phyloP scores from a whole-genome alignment of 2,888 invertebrate genomes.

The Scaptomyza cyrtandrae region DNA sequence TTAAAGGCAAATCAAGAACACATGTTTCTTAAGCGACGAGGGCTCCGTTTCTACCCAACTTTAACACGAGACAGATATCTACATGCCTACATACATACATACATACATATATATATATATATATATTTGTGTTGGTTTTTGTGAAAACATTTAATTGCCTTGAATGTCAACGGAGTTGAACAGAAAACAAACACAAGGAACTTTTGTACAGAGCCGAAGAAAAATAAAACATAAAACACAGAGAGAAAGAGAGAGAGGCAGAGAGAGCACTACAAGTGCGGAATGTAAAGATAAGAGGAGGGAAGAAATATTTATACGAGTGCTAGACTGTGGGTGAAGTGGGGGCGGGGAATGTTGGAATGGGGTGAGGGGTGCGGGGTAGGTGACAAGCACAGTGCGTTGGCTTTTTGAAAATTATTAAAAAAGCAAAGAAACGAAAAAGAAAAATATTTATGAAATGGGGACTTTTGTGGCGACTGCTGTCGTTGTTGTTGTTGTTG shows the following conservation, averaged over 20 bases:
- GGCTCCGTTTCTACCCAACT: not conserved
- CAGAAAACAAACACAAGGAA: constrained; percentile 62
- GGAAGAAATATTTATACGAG: constrained; percentile 5
- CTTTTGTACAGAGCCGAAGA: constrained; percentile 30
- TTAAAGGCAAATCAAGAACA: constrained; percentile 72
- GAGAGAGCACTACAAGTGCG: constrained; percentile 56
- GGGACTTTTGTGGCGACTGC: constrained; percentile 33
- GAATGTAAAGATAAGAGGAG: constrained; percentile 50
- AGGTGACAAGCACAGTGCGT: constrained; percentile 60
- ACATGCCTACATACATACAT: not conserved
- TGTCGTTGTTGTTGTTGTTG: not conserved
- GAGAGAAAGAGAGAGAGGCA: constrained; percentile 2
- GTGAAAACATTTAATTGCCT: constrained; percentile 73
- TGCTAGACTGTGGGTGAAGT: constrained; percentile 2
- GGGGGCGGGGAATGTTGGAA: not conserved
- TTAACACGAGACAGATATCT: constrained; percentile 15
- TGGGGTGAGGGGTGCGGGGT: constrained; percentile 21
- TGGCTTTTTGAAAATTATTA: constrained; percentile 65
- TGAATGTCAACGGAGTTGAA: constrained; percentile 76
- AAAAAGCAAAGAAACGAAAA: constrained; percentile 21
- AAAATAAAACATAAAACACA: constrained; percentile 6
- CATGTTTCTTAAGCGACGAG: constrained; percentile 57
- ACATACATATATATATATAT: not conserved
- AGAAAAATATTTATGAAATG: constrained; percentile 38
- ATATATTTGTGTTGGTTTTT: constrained; percentile 5